Evolutionary conservation across 2,888 invertebrate genomes (phyloP).

Genomic region (Corbicula japonica): DNA sequence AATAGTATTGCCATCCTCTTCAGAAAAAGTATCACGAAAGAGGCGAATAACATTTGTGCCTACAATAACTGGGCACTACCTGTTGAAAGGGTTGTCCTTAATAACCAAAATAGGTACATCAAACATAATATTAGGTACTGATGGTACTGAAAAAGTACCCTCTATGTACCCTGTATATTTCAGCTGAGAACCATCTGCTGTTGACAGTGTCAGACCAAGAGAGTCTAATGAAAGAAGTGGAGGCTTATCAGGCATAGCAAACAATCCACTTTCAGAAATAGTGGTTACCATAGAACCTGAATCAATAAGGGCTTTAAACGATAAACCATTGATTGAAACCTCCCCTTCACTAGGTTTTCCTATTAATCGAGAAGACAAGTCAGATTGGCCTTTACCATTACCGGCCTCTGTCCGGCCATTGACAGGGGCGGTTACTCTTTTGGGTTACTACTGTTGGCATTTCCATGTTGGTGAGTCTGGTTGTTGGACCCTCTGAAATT

Average conservation of each 20-base stretch:
- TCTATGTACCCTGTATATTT: constrained; percentile 2
- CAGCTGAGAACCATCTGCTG: not conserved
- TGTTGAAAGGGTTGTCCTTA: too few species aligned
- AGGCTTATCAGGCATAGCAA: not conserved
- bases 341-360: too few species aligned
- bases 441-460: not conserved
- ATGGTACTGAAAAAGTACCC: not conserved
- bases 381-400: too few species aligned
- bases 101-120: constrained; percentile 3
- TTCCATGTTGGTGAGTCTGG: not conserved
- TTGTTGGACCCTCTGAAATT: constrained; percentile 1
- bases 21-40: too few species aligned
- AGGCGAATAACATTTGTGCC: constrained; percentile 4
- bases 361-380: too few species aligned
- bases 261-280: constrained; percentile 7
- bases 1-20: too few species aligned
- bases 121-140: constrained; percentile 1
- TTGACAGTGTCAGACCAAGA: not conserved
- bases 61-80: constrained; percentile 4
- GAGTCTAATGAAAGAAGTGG: not conserved
- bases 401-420: constrained; percentile 2
- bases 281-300: constrained; percentile 12
- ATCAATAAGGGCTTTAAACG: not conserved
- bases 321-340: constrained; percentile 6
- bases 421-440: constrained; percentile 15